These are phyloP conservation scores for Hippoglossus stenolepis DNA, from an alignment of 2,113 vertebrate genomes.

Conservation along the genomic window DNA sequence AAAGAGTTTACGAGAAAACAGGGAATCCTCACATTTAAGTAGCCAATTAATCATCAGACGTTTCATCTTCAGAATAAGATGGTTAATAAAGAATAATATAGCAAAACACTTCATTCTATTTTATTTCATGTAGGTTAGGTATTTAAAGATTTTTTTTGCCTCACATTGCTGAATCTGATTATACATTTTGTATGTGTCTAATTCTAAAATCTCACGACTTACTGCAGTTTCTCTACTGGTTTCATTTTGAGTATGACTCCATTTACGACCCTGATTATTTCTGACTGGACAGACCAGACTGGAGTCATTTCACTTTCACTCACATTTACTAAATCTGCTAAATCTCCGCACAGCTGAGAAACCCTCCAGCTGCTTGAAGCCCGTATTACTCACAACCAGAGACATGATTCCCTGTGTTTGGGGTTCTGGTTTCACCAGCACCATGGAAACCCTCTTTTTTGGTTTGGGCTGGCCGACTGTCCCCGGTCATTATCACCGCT, in stretches of 20 bases:
- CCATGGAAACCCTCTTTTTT: slow-evolving; percentile 60
- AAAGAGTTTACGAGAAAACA: neutral
- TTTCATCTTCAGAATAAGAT: too few relatives aligned
- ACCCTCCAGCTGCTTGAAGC: neutral
- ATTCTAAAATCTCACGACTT: too few relatives aligned
- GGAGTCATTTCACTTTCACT: slow-evolving; percentile 29
- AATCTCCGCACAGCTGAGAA: neutral
- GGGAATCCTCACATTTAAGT: neutral
- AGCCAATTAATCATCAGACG: neutral
- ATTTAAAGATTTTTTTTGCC: too few relatives aligned
- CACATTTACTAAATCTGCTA: neutral
- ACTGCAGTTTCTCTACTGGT: neutral
- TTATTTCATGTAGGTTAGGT: too few relatives aligned
- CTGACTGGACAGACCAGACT: neutral
- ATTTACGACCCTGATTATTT: neutral
- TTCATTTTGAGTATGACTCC: slow-evolving; percentile 13
- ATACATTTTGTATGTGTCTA: too few relatives aligned
- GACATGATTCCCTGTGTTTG: slow-evolving; percentile 42
- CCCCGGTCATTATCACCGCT: slow-evolving; percentile 55
- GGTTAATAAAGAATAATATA: too few relatives aligned
- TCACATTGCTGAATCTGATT: too few relatives aligned
- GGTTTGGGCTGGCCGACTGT: slow-evolving; percentile 61
- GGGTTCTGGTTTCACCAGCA: slow-evolving; percentile 27
- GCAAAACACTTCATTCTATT: too few relatives aligned
- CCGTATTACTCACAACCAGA: slow-evolving; percentile 11